A percentile compares a stretch with the other conserved stretches of the same genome.
Evolutionary conservation across 1,140 invertebrate species (phyloP).

Genomic region (Brachionus angularis): DNA sequence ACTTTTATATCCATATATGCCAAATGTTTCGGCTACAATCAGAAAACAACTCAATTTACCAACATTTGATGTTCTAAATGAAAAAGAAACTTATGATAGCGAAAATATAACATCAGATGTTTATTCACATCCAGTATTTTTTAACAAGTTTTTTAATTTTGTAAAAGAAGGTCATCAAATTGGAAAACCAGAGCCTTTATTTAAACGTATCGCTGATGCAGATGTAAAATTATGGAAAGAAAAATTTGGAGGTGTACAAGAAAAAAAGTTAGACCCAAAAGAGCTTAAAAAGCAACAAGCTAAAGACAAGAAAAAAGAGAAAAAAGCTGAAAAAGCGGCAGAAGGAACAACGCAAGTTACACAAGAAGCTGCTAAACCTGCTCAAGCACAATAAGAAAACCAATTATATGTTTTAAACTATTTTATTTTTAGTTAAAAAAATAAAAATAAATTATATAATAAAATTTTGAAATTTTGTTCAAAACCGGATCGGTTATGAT

Average conservation of each 20-base stretch:
- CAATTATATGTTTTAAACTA: too few species aligned
- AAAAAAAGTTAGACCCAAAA: background rate
- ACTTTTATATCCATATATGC: conserved; percentile 39
- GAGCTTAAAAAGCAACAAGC: background rate
- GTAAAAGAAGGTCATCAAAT: conserved; percentile 18
- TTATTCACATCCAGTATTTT: conserved; percentile 4
- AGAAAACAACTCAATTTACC: conserved; percentile 34
- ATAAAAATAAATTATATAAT: too few species aligned
- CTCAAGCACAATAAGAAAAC: too few species aligned
- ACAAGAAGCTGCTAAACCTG: background rate
- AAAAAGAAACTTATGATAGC: conserved; percentile 35
- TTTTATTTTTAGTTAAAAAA: too few species aligned
- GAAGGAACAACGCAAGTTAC: background rate
- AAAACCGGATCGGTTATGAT: too few species aligned
- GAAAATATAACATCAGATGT: conserved; percentile 19
- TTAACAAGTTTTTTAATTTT: conserved; percentile 12
- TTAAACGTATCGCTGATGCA: conserved; percentile 36
- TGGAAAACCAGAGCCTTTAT: conserved; percentile 25
- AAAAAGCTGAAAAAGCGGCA: conserved; percentile 1
- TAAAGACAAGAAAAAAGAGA: conserved; percentile 21
- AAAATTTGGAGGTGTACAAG: conserved; percentile 34
- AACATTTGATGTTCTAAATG: conserved; percentile 14
- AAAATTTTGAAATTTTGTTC: too few species aligned
- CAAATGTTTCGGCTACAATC: conserved; percentile 8
- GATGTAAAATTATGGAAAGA: conserved; percentile 41